A percentile compares a stretch with the other conserved stretches of the same genome.
Conservation (phyloP, 1,140 invertebrate species). For the Aphelenchoides fujianensis region DNA sequence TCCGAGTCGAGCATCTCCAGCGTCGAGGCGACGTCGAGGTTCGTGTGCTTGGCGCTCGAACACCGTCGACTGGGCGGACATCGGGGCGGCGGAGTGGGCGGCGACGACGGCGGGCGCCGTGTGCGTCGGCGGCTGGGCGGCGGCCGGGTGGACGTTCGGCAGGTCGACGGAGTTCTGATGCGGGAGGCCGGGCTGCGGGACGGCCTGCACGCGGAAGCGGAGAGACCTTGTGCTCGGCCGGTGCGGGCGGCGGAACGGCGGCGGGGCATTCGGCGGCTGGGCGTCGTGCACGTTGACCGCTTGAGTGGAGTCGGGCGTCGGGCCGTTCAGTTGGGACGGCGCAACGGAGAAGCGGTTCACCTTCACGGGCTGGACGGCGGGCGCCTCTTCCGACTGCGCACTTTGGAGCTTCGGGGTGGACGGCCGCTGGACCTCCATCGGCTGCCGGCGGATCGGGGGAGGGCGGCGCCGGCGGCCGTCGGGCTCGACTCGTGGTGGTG, state of each 20-base stretch:
- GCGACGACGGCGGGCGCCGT: slow-evolving; percentile 32
- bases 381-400: slow-evolving; percentile 1
- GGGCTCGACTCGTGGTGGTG: slow-evolving; percentile 15
- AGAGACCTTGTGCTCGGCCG: slow-evolving; percentile 14
- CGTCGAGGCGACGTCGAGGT: not conserved
- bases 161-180: slow-evolving; percentile 18
- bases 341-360: slow-evolving; percentile 22
- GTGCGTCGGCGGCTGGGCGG: not conserved
- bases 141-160: not conserved
- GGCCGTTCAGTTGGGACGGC: slow-evolving; percentile 17
- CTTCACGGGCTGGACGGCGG: slow-evolving; percentile 19
- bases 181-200: slow-evolving; percentile 8
- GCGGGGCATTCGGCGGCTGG: slow-evolving; percentile 13
- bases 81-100: not conserved
- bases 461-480: slow-evolving; percentile 12
- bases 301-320: slow-evolving; percentile 16
- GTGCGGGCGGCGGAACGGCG: not conserved
- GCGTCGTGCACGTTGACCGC: slow-evolving; percentile 11
- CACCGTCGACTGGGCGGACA: slow-evolving; percentile 18
- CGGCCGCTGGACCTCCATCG: slow-evolving; percentile 27
- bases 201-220: slow-evolving; percentile 29
- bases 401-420: slow-evolving; percentile 30
- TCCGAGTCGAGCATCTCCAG: slow-evolving; percentile 32
- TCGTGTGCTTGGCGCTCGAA: slow-evolving; percentile 11
- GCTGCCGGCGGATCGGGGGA: slow-evolving; percentile 4